Base-by-base conservation (phyloP, 2,797 vertebrate genomes). In the Carduelis carduelis region DNA sequence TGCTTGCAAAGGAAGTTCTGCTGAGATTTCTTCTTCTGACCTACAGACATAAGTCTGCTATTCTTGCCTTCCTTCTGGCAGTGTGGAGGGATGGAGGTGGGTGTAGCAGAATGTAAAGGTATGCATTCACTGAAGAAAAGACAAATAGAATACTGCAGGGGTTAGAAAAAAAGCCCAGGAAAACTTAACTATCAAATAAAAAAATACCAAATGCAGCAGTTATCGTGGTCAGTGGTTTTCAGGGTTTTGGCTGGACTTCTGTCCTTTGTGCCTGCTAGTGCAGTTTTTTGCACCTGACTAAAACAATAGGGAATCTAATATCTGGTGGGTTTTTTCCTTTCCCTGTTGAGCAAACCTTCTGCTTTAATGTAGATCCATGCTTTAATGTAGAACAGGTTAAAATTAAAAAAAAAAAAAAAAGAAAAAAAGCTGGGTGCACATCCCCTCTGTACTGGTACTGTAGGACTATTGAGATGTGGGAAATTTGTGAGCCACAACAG, bases 311-410 rank as follows among this genome's bases (percentile, higher is more conserved):
- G 52, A 91, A 71, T 95, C 75, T 79, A 75, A 59, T 88, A 49
- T 87, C 52, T 85, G 81, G 6, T 44, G 4, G 2, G 1, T 68
- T 30, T n/a, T 22, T 75, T 81, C 8, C 5, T 6, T 59, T 59
- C 4, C 32, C 14, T 34, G 13, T 66, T 93, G 77, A 96, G 78
- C 39, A 75, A 90, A 88, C 11, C 65, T 89, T 96, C 90, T 93
- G 75, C 95, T 90, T 96, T 96, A n/a, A n/a, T n/a, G n/a, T n/a
- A 93, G 55, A 97, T 82, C 94, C 52, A 85, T 70, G 76, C 65
- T 96, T 96, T 92, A 96, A 93, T 34, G 63, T 90, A 79, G 80
- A 94, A 83, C 56, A 44, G 44, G 70, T 93, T 94, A 93, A 97
- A 96, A 95, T 34, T 70, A 83, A 84, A 78, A 94, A 95, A 57